phyloP scores from a whole-genome alignment of 2,888 invertebrate species.

The Agrochola lychnidis region DNA sequence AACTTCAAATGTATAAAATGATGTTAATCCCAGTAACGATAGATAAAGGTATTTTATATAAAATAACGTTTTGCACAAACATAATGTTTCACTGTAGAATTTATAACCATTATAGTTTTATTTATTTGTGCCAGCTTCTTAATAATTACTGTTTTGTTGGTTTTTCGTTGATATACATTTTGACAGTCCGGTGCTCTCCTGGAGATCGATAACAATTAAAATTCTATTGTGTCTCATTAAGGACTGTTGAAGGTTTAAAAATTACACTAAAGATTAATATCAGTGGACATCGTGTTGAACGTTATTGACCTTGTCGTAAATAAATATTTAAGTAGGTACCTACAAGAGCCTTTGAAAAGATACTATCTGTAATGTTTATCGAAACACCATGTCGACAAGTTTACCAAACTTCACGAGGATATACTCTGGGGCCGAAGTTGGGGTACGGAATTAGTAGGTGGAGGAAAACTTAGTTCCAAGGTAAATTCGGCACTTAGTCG shows the following conservation, averaged over 20 bases:
- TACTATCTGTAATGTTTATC: constrained; percentile 54
- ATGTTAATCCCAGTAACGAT: constrained; percentile 2
- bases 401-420: constrained; percentile 37
- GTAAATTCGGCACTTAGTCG: constrained; percentile 37
- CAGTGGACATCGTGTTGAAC: constrained; percentile 16
- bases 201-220: too few relatives aligned
- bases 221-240: too few relatives aligned
- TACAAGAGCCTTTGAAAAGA: constrained; percentile 26
- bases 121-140: neutral
- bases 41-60: neutral
- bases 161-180: constrained; percentile 1
- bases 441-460: constrained; percentile 42
- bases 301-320: constrained; percentile 25
- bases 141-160: neutral
- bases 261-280: constrained; percentile 13
- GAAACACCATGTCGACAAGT: constrained; percentile 50
- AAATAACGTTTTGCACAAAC: neutral
- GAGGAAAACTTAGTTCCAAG: constrained; percentile 32
- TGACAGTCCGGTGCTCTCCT: too few relatives aligned
- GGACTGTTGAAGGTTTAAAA: too few relatives aligned
- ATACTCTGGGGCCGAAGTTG: constrained; percentile 36
- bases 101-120: neutral
- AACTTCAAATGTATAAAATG: neutral
- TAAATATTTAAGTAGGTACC: constrained; percentile 37
- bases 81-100: constrained; percentile 12